Evolutionary conservation across 2,797 vertebrate genomes (phyloP), one percentile per base, ranked within the genome.

Genomic region (Lithobates sylvaticus): DNA sequence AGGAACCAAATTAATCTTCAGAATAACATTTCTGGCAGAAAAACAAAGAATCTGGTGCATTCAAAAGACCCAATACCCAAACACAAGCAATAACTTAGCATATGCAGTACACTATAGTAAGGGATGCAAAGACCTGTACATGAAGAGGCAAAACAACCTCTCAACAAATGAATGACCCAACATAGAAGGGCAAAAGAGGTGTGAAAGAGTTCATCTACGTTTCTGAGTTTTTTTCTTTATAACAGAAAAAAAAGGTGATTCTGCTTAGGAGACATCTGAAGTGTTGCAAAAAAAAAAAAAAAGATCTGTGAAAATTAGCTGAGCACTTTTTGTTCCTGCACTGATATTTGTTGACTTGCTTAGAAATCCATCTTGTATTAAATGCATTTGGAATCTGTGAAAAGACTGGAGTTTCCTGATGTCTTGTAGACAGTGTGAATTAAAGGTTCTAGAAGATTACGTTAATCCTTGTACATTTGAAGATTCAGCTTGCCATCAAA

Each of bases 401-500:
- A 2, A 67, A 65, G 78, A 86, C 44, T 76, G 54, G 79, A 58
- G 44, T 81, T 85, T 86, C 67, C 72, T 88, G 13, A 42, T 71
- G 84, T 88, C 15, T 86, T 90, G 93, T 88, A 91, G 84, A 83
- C 26, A 90, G 83, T 88, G 83, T 88, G 72, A 73, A 88, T 71
- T 84, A 91, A 81, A 84, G 83, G 86, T 88, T 91, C 88, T 92
- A 88, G 89, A 88, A 90, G 89, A 89, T 90, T 89, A 89, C 88
- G 83, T 90, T 92, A 90, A 93, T 93, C 90, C 86, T 69, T 84
- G 79, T 89, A 81, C 89, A 89, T 85, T 92, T 88, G 82, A 83
- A 89, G 88, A 76, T 82, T 78, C 71, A 18, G 78, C 88, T 93
- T 89, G 90, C 92, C 92, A 95, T 96, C 93, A 95, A 94, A 96